These are phyloP conservation scores for Charadrius vociferus DNA, from an alignment of 2,113 vertebrate species.

Conservation along the genomic window DNA sequence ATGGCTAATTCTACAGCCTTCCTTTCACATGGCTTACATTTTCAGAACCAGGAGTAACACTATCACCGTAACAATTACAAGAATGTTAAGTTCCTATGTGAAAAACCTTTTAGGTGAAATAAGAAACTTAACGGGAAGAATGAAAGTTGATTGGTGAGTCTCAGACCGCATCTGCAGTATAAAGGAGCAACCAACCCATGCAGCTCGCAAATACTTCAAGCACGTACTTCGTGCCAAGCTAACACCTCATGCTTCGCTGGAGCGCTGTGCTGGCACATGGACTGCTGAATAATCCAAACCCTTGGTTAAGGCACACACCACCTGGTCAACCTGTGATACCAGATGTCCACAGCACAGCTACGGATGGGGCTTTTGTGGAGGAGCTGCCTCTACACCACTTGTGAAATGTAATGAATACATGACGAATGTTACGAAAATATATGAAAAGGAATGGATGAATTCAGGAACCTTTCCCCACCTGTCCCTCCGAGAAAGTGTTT, in stretches of 20 bases:
- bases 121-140: neutral
- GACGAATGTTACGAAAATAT: neutral
- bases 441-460: neutral
- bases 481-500: neutral
- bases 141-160: neutral
- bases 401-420: neutral
- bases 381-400: neutral
- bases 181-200: neutral
- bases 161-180: neutral
- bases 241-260: neutral
- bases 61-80: neutral
- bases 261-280: neutral
- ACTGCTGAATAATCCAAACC: neutral
- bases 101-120: neutral
- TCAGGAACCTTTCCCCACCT: neutral
- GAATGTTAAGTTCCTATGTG: neutral
- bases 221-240: neutral
- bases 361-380: neutral
- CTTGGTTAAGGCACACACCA: neutral
- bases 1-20: neutral
- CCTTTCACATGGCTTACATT: neutral
- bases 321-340: neutral
- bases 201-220: neutral
- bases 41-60: neutral
- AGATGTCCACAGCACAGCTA: neutral